Percentiles rank a stretch among this genome's conserved stretches.
These are phyloP conservation scores for Melinaea menophilus DNA, from an alignment of 2,888 invertebrate genomes.

Conservation along the genomic window DNA sequence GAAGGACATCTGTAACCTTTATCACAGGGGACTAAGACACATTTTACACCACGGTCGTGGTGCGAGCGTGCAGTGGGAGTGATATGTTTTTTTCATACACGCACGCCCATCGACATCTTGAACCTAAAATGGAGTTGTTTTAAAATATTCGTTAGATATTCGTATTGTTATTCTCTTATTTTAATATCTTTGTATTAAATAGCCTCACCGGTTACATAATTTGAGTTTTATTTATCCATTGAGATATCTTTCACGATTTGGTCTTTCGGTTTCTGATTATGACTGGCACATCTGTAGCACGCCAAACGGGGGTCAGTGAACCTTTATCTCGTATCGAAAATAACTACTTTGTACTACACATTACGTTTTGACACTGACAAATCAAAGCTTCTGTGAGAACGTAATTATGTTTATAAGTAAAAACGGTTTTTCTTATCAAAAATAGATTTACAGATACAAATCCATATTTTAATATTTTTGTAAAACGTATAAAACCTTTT, in stretches of 20 bases:
- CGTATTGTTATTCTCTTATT: constrained; percentile 16
- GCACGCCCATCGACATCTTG: constrained; percentile 71
- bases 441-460: too few relatives aligned
- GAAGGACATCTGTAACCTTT: constrained; percentile 44
- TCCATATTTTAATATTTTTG: too few relatives aligned
- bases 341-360: constrained; percentile 38
- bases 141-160: constrained; percentile 7
- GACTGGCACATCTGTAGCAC: constrained; percentile 69
- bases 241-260: constrained; percentile 66
- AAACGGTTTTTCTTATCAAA: too few relatives aligned
- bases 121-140: constrained; percentile 50
- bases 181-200: constrained; percentile 39
- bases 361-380: too few relatives aligned
- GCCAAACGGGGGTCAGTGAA: constrained; percentile 59
- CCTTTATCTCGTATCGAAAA: constrained; percentile 51
- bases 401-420: too few relatives aligned
- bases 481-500: too few relatives aligned
- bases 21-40: constrained; percentile 45
- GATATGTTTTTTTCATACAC: constrained; percentile 72
- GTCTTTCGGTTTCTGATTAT: constrained; percentile 68
- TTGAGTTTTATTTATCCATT: constrained; percentile 67
- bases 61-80: constrained; percentile 71
- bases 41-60: constrained; percentile 38
- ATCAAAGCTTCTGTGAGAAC: too few relatives aligned
- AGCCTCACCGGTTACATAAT: constrained; percentile 64